Percentiles rank a stretch among this genome's conserved stretches.
Conservation (phyloP, 2,797 vertebrate species). For the Pipistrellus nathusii region DNA sequence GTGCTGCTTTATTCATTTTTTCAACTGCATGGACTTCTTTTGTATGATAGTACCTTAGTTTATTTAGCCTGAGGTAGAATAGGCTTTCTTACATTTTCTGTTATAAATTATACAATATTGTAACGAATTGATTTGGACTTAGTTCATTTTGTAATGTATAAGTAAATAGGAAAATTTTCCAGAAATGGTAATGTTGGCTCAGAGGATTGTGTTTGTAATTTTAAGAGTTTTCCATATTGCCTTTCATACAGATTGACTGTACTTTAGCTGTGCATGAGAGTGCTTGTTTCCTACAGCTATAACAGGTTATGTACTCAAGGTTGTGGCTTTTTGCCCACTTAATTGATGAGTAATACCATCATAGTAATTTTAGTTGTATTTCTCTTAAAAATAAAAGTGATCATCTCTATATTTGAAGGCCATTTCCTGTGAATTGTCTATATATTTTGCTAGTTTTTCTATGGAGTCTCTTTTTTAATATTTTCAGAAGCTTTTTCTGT, state of each 20-base stretch:
- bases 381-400: constrained; percentile 23
- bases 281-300: neutral
- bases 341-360: neutral
- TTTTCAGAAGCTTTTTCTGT: neutral
- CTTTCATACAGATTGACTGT: neutral
- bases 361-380: neutral
- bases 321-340: neutral
- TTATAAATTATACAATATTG: neutral
- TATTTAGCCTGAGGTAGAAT: constrained; percentile 13
- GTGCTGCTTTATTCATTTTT: neutral
- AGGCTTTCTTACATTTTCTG: constrained; percentile 30
- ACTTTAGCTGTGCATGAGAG: neutral
- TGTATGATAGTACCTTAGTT: neutral
- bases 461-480: neutral
- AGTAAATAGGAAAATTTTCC: neutral
- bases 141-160: neutral
- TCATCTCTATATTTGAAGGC: neutral
- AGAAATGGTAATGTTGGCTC: neutral
- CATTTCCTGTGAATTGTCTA: neutral
- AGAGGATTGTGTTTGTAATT: neutral
- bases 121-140: neutral
- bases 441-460: neutral
- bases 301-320: neutral
- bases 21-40: neutral
- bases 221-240: neutral